Base-by-base conservation (phyloP, 2,113 vertebrate species). In the Kobus ellipsiprymnus region DNA sequence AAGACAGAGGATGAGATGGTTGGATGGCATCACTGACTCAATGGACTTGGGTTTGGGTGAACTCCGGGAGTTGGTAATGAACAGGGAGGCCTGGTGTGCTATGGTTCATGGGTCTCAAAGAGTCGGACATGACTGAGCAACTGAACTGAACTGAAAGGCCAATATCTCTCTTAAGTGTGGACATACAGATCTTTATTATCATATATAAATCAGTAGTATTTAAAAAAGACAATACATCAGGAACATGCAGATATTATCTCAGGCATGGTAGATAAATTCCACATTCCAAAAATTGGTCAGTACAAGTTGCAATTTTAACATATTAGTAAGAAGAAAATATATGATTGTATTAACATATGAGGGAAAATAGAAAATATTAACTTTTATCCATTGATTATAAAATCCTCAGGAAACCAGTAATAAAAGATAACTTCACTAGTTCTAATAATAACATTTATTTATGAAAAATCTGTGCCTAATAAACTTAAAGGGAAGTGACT, bases 61-160 rank as follows among this genome's bases (percentile, higher is more conserved):
- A 62, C 60, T 30, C 13, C 0, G 2, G 29, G 60, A 62, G 60
- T 30, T 62, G 60, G 60, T 62, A 29, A 62, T 30, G 29, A 29
- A 62, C 60, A 62, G 59, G 12, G 59, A 60, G 60, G 60, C 60
- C 60, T 30, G 60, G 29, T 3, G 13, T 30, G 29, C 60, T 62
- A 2, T 0, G 0, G 6, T 30, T 30, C 60, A 30, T 30, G 29
- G 29, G 29, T 62, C 0, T 0, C 29, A 62, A 15, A 62, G 60
- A 62, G 60, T 30, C 6, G 0, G 12, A 14, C 29, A 30, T 30
- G 6, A 30, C 60, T 62, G 29, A 62, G 6, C 0, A 0, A 62
- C 60, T 62, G 60, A 30, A 62, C 6, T 30, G 29, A 62, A 62
- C 60, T 62, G 29, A 30, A 62, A 62, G 29, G 59, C 29, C 29